Base-by-base conservation (phyloP, 2,888 invertebrate species). In the Platycheirus albimanus region DNA sequence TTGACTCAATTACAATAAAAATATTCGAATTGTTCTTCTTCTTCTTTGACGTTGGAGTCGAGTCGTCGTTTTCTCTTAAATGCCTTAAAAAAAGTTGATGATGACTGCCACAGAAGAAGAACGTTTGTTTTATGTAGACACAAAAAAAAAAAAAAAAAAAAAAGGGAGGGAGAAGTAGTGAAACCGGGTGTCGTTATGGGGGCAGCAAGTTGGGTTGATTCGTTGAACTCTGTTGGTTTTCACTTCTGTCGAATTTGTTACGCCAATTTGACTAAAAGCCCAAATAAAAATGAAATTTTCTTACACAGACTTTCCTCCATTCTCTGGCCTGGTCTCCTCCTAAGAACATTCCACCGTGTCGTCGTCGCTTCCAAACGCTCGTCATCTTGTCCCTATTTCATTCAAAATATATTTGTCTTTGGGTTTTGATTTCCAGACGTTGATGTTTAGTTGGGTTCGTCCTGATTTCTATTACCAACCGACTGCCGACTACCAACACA, bases 231-330 rank as follows among this genome's bases (percentile, higher is more conserved):
- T 66, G 58, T 51, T 17, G 43, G 49, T 38, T 61, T 70, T 41
- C 70, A 66, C 70, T 81, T 81, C 64, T 67, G 71, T 77, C 67
- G 47, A 76, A 81, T 81, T 76, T 81, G 81, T 77, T 81, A 76
- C 81, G 77, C 67, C 81, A 81, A 81, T 81, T 81, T 81, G 81
- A 81, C 81, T 81, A 81, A 81, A 81, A 81, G 77, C 71, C 71
- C 66, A 67, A 47, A 81, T 67, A 77, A 76, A 81, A 76, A 52
- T 67, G 54, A 52, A 58, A 54, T 38, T 43, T 24, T 15, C 33
- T 3, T 15, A 38, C 17, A 54, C 13, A 6, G 15, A 61, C 20
- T n/a, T 13, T 11, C 7, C 33, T 20, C 13, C n/a, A 10, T 10
- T 4, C 19, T 45, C n/a, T 19, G 1, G 5, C 38, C 10, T 28